These are phyloP conservation scores for Glyphotaelius pellucidus DNA, from an alignment of 2,888 invertebrate genomes.

Conservation along the genomic window DNA sequence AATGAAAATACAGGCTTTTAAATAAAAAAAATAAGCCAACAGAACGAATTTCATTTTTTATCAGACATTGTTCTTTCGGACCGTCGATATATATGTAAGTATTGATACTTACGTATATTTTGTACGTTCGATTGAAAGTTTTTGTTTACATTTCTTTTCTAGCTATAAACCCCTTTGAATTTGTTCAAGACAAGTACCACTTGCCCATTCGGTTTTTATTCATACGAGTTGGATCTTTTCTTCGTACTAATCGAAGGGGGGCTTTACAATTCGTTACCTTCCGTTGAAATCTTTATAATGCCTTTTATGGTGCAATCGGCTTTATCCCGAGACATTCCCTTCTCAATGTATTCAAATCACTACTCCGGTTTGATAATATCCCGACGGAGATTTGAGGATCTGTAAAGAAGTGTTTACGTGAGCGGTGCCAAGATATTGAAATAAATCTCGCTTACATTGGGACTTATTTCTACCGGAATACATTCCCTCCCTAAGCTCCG, in stretches of 20 bases:
- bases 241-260: neutral
- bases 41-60: no score
- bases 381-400: conserved; percentile 5
- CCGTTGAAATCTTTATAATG: neutral
- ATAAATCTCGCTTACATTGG: conserved; percentile 10
- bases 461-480: conserved; percentile 2
- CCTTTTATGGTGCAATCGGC: neutral
- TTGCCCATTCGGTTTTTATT: neutral
- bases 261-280: neutral
- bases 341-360: neutral
- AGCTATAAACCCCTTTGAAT: neutral
- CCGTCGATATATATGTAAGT: no score
- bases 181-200: neutral
- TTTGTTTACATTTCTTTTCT: no score
- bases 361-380: neutral
- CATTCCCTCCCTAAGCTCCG: neutral
- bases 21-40: no score
- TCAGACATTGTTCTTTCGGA: no score
- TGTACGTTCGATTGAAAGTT: no score
- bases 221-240: neutral
- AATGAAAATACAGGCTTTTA: no score
- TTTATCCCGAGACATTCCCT: neutral
- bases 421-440: conserved; percentile 22
- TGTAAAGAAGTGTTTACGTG: conserved; percentile 28
- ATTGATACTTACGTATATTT: no score